Evolutionary conservation across 2,888 invertebrate species (phyloP).

Genomic region (Xiphydria camelus): DNA sequence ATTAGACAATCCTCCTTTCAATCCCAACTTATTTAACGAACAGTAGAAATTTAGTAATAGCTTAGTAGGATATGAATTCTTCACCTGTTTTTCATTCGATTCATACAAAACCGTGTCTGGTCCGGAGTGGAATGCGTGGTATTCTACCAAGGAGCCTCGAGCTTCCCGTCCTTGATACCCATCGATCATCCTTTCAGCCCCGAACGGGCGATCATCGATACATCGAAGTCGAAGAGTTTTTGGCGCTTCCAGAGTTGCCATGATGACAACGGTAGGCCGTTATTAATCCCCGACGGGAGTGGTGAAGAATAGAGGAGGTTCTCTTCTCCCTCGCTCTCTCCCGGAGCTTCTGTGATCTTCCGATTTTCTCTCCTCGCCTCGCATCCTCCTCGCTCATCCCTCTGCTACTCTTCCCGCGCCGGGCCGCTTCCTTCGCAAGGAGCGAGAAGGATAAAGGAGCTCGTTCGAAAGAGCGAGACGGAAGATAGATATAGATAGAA

Average conservation of each 20-base stretch:
- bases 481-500: conserved; percentile 14
- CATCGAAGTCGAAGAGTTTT: conserved; percentile 35
- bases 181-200: neutral
- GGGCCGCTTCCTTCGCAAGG: conserved; percentile 10
- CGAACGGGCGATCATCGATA: neutral
- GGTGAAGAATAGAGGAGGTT: conserved; percentile 36
- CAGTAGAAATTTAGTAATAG: no score
- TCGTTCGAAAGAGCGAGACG: neutral
- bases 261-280: conserved; percentile 50
- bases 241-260: conserved; percentile 44
- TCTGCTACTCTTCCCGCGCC: conserved; percentile 8
- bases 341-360: conserved; percentile 23
- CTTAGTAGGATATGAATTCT: no score
- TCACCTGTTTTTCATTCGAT: no score
- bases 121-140: no score
- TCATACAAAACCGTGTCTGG: no score
- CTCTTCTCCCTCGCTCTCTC: conserved; percentile 9
- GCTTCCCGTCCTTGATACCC: no score
- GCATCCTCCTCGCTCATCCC: conserved; percentile 19
- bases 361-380: conserved; percentile 21
- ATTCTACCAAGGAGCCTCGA: no score
- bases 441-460: no score
- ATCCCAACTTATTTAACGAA: no score
- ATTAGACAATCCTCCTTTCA: no score
- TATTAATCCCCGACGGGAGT: conserved; percentile 50